A percentile compares a stretch with the other conserved stretches of the same genome.
Evolutionary conservation across 2,113 vertebrate species (phyloP).

Genomic region (Cyprichromis sp.): DNA sequence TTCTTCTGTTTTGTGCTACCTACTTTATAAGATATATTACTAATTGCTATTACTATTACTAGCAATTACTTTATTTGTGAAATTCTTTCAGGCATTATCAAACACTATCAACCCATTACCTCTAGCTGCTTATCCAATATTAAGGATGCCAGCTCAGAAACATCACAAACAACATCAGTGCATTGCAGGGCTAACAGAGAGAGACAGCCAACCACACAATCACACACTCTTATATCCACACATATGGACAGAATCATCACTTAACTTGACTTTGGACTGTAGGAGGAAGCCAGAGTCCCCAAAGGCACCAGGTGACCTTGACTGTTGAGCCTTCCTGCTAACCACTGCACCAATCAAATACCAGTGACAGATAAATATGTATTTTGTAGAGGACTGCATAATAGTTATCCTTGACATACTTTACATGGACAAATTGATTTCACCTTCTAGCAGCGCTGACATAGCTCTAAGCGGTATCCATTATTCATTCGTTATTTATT

Average conservation of each 20-base stretch:
- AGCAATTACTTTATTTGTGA: background rate
- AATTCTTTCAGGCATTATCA: background rate
- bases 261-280: background rate
- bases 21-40: background rate
- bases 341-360: background rate
- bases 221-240: background rate
- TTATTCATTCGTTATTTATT: background rate
- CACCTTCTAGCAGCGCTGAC: background rate
- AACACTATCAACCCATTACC: background rate
- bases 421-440: background rate
- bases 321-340: background rate
- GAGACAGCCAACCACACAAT: background rate
- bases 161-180: background rate
- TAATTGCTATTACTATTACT: background rate
- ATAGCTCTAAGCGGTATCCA: background rate
- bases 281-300: background rate
- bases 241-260: background rate
- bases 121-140: background rate
- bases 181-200: background rate
- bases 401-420: background rate
- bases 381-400: background rate
- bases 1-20: background rate
- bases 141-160: background rate
- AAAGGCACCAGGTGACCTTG: background rate
- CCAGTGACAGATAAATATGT: background rate